phyloP scores from a whole-genome alignment of 2,888 invertebrate genomes.

The Dascillus cervinus region DNA sequence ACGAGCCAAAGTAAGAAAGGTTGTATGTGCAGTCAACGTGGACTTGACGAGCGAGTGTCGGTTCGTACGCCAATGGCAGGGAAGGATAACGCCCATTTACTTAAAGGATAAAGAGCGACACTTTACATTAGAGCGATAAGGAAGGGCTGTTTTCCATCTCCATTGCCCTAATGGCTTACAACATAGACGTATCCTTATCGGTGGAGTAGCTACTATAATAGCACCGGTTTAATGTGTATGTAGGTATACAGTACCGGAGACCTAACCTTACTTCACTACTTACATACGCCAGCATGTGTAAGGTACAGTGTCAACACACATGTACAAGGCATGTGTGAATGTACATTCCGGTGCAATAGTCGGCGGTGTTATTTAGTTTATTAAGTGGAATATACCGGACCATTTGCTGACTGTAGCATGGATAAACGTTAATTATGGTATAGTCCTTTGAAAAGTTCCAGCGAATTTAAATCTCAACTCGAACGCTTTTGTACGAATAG shows the following conservation, averaged over 20 bases:
- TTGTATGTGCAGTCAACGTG: neutral
- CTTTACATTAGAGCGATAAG: slow-evolving; percentile 35
- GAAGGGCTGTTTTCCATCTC: slow-evolving; percentile 23
- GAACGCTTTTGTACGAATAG: too few species aligned
- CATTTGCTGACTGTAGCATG: slow-evolving; percentile 29
- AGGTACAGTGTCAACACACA: slow-evolving; percentile 42
- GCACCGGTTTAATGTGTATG: slow-evolving; percentile 39
- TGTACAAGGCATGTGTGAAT: slow-evolving; percentile 40
- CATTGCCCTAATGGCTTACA: slow-evolving; percentile 25
- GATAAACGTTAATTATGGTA: slow-evolving; percentile 34
- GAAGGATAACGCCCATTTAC: slow-evolving; percentile 36
- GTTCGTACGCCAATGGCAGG: slow-evolving; percentile 24
- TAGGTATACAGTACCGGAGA: too few species aligned
- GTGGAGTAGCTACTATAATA: slow-evolving; percentile 40
- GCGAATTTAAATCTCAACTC: too few species aligned
- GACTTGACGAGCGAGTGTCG: slow-evolving; percentile 16
- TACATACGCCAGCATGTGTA: slow-evolving; percentile 41
- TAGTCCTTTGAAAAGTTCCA: slow-evolving; percentile 14
- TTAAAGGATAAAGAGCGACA: slow-evolving; percentile 41
- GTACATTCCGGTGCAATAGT: slow-evolving; percentile 30
- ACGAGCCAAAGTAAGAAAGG: neutral
- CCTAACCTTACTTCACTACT: slow-evolving; percentile 40
- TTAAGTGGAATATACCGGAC: slow-evolving; percentile 25
- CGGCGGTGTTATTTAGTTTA: slow-evolving; percentile 22
- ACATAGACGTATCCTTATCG: slow-evolving; percentile 35